These are phyloP conservation scores for Coracopsis vasa DNA, from an alignment of 2,113 vertebrate species.

Conservation along the genomic window DNA sequence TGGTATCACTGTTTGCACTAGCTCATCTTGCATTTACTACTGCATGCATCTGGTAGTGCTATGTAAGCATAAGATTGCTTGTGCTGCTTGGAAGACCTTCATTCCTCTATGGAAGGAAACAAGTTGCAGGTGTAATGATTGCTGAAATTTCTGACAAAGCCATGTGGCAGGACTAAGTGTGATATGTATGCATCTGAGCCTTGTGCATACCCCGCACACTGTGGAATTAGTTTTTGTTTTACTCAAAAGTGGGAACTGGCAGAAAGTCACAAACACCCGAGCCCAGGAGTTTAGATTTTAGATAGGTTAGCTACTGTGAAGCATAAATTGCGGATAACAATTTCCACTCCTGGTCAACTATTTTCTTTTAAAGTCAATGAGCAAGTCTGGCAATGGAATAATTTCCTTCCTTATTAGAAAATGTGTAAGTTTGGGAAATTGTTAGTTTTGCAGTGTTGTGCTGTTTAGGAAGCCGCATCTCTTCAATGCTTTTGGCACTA, in stretches of 20 bases:
- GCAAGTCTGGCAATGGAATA: background rate
- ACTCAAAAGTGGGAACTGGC: background rate
- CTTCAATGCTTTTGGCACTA: background rate
- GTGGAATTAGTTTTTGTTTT: background rate
- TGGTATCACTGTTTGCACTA: background rate
- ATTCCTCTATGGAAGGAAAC: background rate
- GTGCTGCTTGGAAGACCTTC: background rate
- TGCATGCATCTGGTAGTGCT: accelerated
- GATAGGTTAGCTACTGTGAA: background rate
- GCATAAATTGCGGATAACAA: background rate
- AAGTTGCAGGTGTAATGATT: background rate
- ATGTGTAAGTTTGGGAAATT: background rate
- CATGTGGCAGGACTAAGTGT: background rate
- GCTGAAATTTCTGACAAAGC: background rate
- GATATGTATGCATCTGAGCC: background rate
- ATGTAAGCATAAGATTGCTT: background rate
- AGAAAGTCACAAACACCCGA: background rate
- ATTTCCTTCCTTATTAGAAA: background rate
- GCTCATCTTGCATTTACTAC: accelerated
- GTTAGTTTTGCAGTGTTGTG: background rate
- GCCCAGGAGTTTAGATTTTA: background rate
- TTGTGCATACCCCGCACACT: background rate
- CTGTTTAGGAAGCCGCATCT: background rate
- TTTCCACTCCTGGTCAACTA: background rate
- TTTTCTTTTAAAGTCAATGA: background rate